phyloP scores from a whole-genome alignment of 2,113 vertebrate genomes.

The Hypanus sabinus region DNA sequence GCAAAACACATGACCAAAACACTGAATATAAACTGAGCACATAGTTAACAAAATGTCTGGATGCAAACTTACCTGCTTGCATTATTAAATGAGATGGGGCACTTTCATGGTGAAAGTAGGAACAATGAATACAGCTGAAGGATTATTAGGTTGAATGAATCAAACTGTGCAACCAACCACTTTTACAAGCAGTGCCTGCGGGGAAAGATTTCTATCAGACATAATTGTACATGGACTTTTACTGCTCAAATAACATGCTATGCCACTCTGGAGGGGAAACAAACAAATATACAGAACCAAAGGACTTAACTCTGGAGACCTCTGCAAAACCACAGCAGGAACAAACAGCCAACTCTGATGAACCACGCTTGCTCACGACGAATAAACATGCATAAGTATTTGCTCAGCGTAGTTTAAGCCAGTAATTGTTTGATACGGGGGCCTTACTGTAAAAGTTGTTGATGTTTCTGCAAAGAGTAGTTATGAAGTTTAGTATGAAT shows the following conservation, averaged over 20 bases:
- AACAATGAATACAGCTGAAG: constrained; percentile 22
- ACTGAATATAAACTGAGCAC: constrained; percentile 19
- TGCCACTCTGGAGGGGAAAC: constrained; percentile 31
- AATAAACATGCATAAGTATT: neutral
- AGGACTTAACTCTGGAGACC: neutral
- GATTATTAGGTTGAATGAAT: constrained; percentile 28
- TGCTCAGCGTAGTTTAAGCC: neutral
- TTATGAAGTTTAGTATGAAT: neutral
- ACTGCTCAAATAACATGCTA: constrained; percentile 19
- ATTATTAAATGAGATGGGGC: constrained; percentile 20
- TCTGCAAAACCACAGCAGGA: constrained; percentile 1
- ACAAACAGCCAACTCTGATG: neutral
- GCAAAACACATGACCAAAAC: neutral
- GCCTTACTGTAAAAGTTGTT: neutral
- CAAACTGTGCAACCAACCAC: constrained; percentile 36
- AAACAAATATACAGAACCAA: constrained; percentile 16
- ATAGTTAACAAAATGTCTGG: constrained; percentile 1
- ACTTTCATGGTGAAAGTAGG: constrained; percentile 21
- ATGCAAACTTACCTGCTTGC: constrained; percentile 20
- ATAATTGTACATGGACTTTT: constrained; percentile 35
- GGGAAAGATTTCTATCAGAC: constrained; percentile 30
- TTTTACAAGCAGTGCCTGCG: neutral
- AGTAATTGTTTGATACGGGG: neutral
- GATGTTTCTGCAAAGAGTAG: neutral
- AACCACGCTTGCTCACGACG: neutral